phyloP scores from a whole-genome alignment of 2,797 vertebrate genomes.

The Cossypha dichroa region DNA sequence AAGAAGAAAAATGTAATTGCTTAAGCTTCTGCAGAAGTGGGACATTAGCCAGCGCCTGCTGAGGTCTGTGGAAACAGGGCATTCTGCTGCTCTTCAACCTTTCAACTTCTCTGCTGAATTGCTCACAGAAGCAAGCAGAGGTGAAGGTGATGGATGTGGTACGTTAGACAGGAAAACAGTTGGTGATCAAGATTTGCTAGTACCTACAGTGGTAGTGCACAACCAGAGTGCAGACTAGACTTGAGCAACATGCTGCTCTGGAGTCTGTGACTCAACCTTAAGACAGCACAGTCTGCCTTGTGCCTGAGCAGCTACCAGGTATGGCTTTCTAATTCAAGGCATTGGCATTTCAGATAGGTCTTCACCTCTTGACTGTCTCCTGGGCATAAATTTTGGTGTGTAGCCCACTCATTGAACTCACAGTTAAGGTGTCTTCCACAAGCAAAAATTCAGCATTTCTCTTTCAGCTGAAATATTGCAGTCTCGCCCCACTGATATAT shows the following conservation, averaged over 20 bases:
- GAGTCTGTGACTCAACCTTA: fast-evolving
- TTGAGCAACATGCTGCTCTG: fast-evolving
- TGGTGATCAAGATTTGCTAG: neutral
- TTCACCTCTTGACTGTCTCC: neutral
- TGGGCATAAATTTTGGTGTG: neutral
- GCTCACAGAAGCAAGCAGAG: neutral
- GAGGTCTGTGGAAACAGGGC: neutral
- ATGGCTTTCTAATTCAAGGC: neutral
- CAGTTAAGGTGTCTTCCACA: neutral
- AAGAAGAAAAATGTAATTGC: neutral
- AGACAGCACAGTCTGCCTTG: neutral
- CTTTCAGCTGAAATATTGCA: neutral
- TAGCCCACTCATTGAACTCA: neutral
- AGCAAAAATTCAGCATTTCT: neutral
- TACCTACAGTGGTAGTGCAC: neutral
- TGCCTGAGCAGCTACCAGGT: neutral
- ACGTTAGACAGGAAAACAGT: neutral
- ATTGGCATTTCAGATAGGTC: fast-evolving
- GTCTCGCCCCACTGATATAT: neutral
- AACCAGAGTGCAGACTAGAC: neutral
- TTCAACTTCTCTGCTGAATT: neutral
- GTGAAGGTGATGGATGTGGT: neutral
- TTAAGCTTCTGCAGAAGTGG: neutral
- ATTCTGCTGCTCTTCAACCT: neutral
- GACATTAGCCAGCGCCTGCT: neutral